A percentile compares a stretch with the other conserved stretches of the same genome.
Conservation (phyloP, 2,113 vertebrate genomes). For the Amphilophus citrinellus region DNA sequence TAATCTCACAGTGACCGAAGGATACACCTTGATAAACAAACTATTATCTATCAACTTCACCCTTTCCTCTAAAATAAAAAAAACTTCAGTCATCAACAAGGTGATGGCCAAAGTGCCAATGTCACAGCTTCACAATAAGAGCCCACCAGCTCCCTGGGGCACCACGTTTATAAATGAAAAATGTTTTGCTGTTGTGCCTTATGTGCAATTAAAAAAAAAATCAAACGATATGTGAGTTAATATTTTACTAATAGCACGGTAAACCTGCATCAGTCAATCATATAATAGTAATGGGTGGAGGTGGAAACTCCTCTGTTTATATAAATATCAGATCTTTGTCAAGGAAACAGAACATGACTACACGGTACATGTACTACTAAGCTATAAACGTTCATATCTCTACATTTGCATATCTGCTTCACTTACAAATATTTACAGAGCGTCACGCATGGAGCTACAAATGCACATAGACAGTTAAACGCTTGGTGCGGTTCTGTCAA, state of each 20-base stretch:
- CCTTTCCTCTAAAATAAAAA: not conserved
- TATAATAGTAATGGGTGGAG: no score
- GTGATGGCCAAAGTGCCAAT: not conserved
- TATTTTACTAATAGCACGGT: not conserved
- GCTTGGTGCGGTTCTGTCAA: accelerated
- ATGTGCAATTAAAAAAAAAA: no score
- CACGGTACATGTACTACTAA: not conserved
- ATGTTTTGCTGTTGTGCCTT: no score
- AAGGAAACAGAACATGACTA: not conserved
- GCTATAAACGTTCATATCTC: not conserved
- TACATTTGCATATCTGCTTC: not conserved
- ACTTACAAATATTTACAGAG: not conserved
- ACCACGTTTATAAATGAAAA: not conserved
- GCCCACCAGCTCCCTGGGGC: not conserved
- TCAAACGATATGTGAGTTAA: not conserved
- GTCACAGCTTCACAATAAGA: not conserved
- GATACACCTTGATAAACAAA: no score
- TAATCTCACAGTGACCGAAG: not conserved
- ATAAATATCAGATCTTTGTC: not conserved
- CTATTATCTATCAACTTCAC: not conserved
- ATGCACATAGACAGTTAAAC: not conserved
- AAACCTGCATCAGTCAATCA: not conserved
- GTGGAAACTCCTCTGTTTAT: no score
- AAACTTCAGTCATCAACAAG: not conserved
- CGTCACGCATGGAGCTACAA: not conserved